phyloP scores from a whole-genome alignment of 2,797 vertebrate genomes.

The Cyclopterus lumpus region DNA sequence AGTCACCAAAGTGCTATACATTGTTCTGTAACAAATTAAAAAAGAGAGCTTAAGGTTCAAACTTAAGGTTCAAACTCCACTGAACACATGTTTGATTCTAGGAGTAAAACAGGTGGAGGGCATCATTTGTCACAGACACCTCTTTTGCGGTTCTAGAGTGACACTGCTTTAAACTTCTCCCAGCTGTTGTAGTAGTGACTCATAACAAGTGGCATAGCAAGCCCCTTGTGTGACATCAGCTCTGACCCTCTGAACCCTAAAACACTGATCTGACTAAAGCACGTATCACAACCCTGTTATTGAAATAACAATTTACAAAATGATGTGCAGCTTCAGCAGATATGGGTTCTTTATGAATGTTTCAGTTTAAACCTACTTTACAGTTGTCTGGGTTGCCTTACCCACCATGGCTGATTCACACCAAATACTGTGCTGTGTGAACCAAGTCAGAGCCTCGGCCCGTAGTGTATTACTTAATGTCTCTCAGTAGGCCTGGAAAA shows the following conservation, averaged over 20 bases:
- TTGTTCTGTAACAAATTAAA: not conserved
- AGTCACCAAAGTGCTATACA: not conserved
- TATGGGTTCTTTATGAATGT: not conserved
- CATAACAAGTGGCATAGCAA: not conserved
- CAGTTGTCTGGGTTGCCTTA: constrained; percentile 11
- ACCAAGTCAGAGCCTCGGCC: constrained; percentile 39
- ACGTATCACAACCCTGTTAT: not conserved
- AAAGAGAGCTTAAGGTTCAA: not conserved
- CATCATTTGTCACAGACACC: not conserved
- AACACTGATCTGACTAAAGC: not conserved
- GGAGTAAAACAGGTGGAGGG: not conserved
- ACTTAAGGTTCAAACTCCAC: not conserved
- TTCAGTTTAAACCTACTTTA: constrained; percentile 11
- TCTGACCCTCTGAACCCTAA: not conserved
- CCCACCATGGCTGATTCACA: constrained; percentile 17
- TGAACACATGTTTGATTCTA: not conserved
- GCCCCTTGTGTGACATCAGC: not conserved
- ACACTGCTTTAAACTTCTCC: too few species aligned
- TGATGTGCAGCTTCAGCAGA: not conserved
- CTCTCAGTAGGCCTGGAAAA: constrained; percentile 52
- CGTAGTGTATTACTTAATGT: constrained; percentile 44
- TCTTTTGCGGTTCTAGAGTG: not conserved
- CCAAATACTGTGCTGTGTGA: constrained; percentile 21
- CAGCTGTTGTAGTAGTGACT: not conserved
- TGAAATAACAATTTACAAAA: not conserved